Evolutionary conservation across 2,888 invertebrate species (phyloP), one percentile per base, ranked within the genome.

Genomic region (Lamproptera curius): DNA sequence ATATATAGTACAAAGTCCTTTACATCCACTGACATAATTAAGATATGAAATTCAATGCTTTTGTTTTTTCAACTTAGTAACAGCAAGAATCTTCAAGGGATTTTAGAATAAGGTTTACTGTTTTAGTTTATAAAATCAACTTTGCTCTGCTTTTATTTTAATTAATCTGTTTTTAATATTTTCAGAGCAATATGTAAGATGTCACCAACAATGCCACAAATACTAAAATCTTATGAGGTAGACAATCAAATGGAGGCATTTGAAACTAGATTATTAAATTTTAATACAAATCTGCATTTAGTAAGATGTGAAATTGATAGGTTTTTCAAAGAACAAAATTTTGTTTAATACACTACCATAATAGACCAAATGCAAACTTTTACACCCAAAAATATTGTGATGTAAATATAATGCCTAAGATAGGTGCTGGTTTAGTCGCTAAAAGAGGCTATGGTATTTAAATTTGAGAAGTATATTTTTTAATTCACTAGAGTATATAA

Each of bases 151-250:
- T n/a, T n/a, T n/a, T n/a, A n/a, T n/a, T n/a, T n/a, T n/a, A n/a
- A n/a, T n/a, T n/a, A n/a, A n/a, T n/a, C n/a, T n/a, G n/a, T n/a
- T n/a, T n/a, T 48, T 6, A 5, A 20, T 20, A 52, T 56, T 85
- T 84, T 51, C 76, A 93, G 93, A 69, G 93, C 4, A n/a, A 86
- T 93, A 51, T 90, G 90, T 56, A 89, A 89, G 59, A 90, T 91
- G 90, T 88, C 90, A 41, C 93, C 93, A 35, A 85, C 87, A 4
- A 82, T 92, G 46, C 85, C 88, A 10, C 89, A 91, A 63, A 63
- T 91, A 15, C 59, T 90, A 50, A 73, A 75, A 57, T 87, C 81
- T 51, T 81, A 89, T 64, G 89, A 74, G 55, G 77, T 74, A 63
- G 89, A 74, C 33, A 63, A 57, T 55, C 68, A 63, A 66, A 65